Evolutionary conservation across 53 echinoderm and acorn worm species (phyloP).

Genomic region (Astropecten irregularis): DNA sequence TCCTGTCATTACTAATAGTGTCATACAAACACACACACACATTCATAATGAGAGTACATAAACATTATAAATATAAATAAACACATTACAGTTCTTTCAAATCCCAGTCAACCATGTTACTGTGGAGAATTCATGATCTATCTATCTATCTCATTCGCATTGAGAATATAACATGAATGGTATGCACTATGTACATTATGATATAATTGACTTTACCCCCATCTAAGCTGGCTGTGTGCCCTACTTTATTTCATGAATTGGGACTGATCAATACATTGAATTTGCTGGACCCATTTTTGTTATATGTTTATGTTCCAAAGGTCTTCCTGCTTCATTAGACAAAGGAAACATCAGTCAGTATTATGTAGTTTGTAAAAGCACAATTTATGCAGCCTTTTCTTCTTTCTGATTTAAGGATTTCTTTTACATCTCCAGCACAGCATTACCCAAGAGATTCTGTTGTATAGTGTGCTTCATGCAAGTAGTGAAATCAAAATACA

Average conservation of each 20-base stretch:
- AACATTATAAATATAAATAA: no score
- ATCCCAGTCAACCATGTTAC: background rate
- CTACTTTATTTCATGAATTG: conserved; percentile 34
- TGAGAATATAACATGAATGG: conserved; percentile 47
- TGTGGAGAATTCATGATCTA: no score
- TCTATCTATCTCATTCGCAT: background rate
- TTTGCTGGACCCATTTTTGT: conserved; percentile 34
- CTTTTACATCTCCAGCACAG: no score
- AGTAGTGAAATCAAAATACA: no score
- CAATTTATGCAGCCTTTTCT: conserved; percentile 31
- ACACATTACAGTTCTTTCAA: no score
- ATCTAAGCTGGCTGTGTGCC: background rate
- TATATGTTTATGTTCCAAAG: conserved; percentile 31
- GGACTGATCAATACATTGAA: conserved; percentile 44
- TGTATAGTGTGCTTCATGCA: no score
- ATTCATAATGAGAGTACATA: no score
- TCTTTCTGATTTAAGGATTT: no score
- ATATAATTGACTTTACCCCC: conserved; percentile 44
- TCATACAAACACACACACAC: no score
- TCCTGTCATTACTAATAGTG: no score
- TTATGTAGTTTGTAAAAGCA: background rate
- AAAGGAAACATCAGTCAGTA: conserved; percentile 12
- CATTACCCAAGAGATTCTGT: no score
- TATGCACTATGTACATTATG: conserved; percentile 39
- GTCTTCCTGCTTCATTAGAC: conserved; percentile 14